phyloP scores from a whole-genome alignment of 2,888 invertebrate genomes.

The Cyrtodaria siliqua region DNA sequence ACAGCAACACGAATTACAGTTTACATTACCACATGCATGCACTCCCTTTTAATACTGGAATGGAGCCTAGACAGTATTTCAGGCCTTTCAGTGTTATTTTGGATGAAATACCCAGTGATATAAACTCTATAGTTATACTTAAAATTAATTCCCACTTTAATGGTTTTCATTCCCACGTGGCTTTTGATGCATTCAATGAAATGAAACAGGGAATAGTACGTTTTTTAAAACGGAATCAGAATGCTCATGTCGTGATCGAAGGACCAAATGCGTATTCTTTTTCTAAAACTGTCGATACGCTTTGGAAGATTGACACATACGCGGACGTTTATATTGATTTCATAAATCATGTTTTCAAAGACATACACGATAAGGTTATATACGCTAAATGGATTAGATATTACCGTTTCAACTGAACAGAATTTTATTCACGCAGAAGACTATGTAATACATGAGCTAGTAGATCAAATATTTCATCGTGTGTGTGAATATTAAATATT shows the following conservation, averaged over 20 bases:
- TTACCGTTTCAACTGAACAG: slow-evolving; percentile 4
- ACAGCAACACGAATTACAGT: background rate
- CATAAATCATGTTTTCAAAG: background rate
- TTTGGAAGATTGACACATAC: background rate
- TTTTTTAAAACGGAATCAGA: too few species aligned
- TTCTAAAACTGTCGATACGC: too few species aligned
- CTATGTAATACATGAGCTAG: slow-evolving; percentile 1
- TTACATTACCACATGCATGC: slow-evolving; percentile 4
- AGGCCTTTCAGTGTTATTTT: too few species aligned
- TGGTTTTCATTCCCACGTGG: too few species aligned
- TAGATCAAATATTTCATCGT: slow-evolving; percentile 3
- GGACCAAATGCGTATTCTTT: too few species aligned
- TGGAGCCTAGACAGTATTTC: background rate
- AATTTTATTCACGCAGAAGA: slow-evolving; percentile 17
- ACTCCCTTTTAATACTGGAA: slow-evolving; percentile 1
- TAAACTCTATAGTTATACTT: too few species aligned
- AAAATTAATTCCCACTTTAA: too few species aligned
- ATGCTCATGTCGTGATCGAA: too few species aligned
- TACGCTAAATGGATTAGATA: slow-evolving; percentile 5
- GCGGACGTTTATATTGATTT: slow-evolving; percentile 1
- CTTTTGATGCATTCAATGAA: too few species aligned
- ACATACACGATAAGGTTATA: slow-evolving; percentile 1
- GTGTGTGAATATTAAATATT: slow-evolving; percentile 13
- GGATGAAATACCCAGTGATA: too few species aligned
- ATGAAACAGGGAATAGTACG: too few species aligned